Evolutionary conservation across 2,888 invertebrate species (phyloP), one percentile per base, ranked within the genome.

Genomic region (Plutella xylostella): DNA sequence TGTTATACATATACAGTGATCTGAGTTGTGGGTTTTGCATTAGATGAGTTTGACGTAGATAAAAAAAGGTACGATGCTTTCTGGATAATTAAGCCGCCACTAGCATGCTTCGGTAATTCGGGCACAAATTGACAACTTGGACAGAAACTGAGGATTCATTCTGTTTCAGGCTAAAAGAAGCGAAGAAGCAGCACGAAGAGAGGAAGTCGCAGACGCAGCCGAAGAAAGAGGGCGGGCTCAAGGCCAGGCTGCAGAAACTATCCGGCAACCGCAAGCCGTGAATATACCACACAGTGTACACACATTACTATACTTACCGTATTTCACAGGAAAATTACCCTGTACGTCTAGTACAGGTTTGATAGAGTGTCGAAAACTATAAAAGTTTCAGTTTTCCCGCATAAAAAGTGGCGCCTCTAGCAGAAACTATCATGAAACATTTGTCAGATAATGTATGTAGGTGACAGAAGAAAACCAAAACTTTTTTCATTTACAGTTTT

Each of bases 141-240:
- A n/a, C n/a, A n/a, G n/a, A n/a, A n/a, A n/a, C n/a, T n/a, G n/a
- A n/a, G n/a, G n/a, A n/a, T n/a, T 33, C 9, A 17, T 17, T 47
- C 12, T 50, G 37, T 82, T 77, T 30, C 63, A 89, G 89, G 56
- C 78, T 88, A 65, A 85, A 88, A 73, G 86, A 88, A 74, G 75
- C 86, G 20, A 87, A 88, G 62, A 85, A 85, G 60, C 82, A 83
- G 54, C 84, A 88, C 63, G 80, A 84, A 48, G 86, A 87, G 65
- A 74, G 86, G 48, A 84, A 82, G 64, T 60, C 72, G 38, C 62
- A 76, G 17, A 85, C 80, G 17, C 87, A 87, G 52, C 88, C 87
- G 48, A 86, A 87, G 62, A 85, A 86, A 55, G 88, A 89, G 58
- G 88, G 88, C 35, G 90, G 90, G 30, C 69, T 90, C 35, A 90